Percentiles rank a stretch among this genome's conserved stretches.
Evolutionary conservation across 2,888 invertebrate genomes (phyloP).

Genomic region (Stenurella melanura): DNA sequence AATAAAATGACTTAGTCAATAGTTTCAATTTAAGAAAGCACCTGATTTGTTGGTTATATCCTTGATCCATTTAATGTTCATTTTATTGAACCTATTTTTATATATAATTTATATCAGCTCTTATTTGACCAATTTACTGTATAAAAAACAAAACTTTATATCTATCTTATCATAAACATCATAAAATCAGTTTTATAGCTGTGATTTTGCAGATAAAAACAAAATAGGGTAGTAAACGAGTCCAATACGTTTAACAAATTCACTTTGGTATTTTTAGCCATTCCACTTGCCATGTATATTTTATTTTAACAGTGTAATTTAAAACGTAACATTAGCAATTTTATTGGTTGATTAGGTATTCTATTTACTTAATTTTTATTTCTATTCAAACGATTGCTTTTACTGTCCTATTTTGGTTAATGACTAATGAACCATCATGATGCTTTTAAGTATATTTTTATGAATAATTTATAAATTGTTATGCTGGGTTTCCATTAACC

Average conservation of each 20-base stretch:
- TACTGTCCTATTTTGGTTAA: slow-evolving; percentile 35
- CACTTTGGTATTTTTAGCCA: slow-evolving; percentile 41
- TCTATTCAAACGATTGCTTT: slow-evolving; percentile 15
- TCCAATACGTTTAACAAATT: slow-evolving; percentile 16
- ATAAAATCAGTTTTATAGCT: not conserved
- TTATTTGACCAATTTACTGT: not conserved
- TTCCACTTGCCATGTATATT: slow-evolving; percentile 51
- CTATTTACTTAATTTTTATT: slow-evolving; percentile 21
- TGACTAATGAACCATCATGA: slow-evolving; percentile 13
- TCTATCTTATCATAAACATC: slow-evolving; percentile 5
- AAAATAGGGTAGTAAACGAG: slow-evolving; percentile 33
- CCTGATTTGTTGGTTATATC: not conserved
- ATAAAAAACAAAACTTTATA: not conserved
- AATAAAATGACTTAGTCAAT: not conserved
- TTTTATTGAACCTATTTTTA: not conserved
- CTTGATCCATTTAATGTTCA: not conserved
- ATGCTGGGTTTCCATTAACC: slow-evolving; percentile 17
- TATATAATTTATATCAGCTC: not conserved
- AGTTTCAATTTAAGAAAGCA: not conserved
- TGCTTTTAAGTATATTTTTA: slow-evolving; percentile 24
- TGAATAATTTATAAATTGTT: slow-evolving; percentile 27
- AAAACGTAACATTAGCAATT: not conserved
- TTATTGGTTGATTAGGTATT: not conserved
- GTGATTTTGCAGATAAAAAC: slow-evolving; percentile 28
- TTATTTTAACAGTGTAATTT: slow-evolving; percentile 27